Evolutionary conservation across 2,113 vertebrate genomes (phyloP).

Genomic region (Carassius auratus): DNA sequence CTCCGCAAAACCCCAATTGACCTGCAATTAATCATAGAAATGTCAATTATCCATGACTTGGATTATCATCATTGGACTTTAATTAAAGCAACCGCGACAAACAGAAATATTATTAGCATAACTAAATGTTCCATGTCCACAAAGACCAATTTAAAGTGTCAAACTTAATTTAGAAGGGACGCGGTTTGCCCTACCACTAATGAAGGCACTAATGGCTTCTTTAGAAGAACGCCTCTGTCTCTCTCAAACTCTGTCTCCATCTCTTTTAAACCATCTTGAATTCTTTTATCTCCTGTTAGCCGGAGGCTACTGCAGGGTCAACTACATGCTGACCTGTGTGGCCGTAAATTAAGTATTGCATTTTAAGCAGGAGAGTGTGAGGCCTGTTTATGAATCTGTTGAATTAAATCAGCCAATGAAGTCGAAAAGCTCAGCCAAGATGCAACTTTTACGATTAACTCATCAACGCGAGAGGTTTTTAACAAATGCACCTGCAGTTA

Average conservation of each 20-base stretch:
- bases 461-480: neutral
- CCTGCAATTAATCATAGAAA: conserved; percentile 65
- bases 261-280: conserved; percentile 51
- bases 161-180: conserved; percentile 61
- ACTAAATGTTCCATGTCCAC: conserved; percentile 62
- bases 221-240: conserved; percentile 39
- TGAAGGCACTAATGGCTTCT: conserved; percentile 63
- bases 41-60: conserved; percentile 65
- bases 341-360: conserved; percentile 48
- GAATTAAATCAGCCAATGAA: conserved; percentile 13
- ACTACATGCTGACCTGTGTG: conserved; percentile 23
- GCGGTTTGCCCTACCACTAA: conserved; percentile 53
- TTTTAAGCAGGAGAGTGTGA: conserved; percentile 17
- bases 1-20: conserved; percentile 56
- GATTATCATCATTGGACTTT: conserved; percentile 63
- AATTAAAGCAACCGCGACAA: conserved; percentile 67
- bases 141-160: conserved; percentile 64
- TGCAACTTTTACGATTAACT: neutral
- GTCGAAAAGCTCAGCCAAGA: conserved; percentile 1
- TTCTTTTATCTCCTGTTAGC: conserved; percentile 56
- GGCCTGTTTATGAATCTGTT: conserved; percentile 18
- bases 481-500: conserved; percentile 3
- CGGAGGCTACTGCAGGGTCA: conserved; percentile 47
- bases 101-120: conserved; percentile 71
- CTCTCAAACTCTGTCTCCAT: conserved; percentile 9